Conservation (phyloP, 2,888 invertebrate species). For the Dastarcus helophoroides region DNA sequence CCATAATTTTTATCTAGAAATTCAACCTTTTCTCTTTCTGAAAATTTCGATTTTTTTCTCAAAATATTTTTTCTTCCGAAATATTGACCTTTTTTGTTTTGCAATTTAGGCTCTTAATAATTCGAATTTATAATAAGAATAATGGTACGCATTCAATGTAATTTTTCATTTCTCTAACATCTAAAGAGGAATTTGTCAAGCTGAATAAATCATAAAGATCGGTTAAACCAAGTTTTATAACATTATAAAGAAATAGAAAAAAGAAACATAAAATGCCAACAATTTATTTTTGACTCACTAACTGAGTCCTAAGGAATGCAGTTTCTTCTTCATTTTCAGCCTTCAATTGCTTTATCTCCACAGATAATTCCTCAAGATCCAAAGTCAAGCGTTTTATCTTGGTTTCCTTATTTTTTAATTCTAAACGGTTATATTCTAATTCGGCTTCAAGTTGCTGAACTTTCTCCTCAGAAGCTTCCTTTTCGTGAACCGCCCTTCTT, state of each 20-base stretch:
- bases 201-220: too few relatives aligned
- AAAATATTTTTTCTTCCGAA: too few relatives aligned
- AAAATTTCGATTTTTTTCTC: too few relatives aligned
- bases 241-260: slow-evolving; percentile 4
- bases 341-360: slow-evolving; percentile 46
- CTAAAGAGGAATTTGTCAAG: too few relatives aligned
- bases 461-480: slow-evolving; percentile 53
- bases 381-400: slow-evolving; percentile 61
- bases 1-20: too few relatives aligned
- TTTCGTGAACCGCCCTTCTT: slow-evolving; percentile 58
- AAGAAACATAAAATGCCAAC: slow-evolving; percentile 3
- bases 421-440: slow-evolving; percentile 53
- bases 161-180: too few relatives aligned
- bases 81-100: too few relatives aligned
- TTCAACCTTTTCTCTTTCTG: too few relatives aligned
- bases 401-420: slow-evolving; percentile 55
- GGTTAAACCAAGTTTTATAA: too few relatives aligned
- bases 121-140: too few relatives aligned
- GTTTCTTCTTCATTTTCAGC: slow-evolving; percentile 44
- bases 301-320: slow-evolving; percentile 42
- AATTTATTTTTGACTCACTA: slow-evolving; percentile 40
- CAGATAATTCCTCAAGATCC: slow-evolving; percentile 61
- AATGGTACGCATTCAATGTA: too few relatives aligned
- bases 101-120: too few relatives aligned
- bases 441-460: slow-evolving; percentile 52